Conservation (phyloP, 37 sponge, comb jelly and placozoan genomes). For the Ephydatia muelleri region DNA sequence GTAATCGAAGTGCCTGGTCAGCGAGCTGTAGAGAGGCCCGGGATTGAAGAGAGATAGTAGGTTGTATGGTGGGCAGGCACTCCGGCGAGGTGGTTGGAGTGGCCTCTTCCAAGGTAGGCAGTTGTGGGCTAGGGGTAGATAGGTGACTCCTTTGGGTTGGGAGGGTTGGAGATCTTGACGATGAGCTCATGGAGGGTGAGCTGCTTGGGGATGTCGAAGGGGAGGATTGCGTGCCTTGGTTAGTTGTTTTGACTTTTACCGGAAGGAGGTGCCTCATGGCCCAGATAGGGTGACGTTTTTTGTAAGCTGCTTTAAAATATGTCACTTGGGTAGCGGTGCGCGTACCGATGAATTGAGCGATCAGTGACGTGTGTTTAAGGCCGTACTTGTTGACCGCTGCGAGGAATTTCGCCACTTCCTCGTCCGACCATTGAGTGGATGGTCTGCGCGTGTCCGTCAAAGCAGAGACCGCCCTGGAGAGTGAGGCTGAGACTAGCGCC, state of each 20-base stretch:
- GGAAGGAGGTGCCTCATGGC: conserved; percentile 1
- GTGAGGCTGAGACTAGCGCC: not conserved
- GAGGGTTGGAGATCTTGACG: conserved; percentile 1
- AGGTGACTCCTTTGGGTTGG: not conserved
- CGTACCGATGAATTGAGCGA: conserved; percentile 1
- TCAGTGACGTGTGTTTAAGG: conserved; percentile 1
- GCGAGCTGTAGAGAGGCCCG: conserved; percentile 1
- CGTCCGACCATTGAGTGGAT: conserved; percentile 1
- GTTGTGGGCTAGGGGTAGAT: conserved; percentile 1
- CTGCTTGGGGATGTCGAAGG: conserved; percentile 1
- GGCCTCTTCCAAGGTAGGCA: conserved; percentile 1
- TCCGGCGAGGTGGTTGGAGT: conserved; percentile 1
- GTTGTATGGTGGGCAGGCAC: not conserved
- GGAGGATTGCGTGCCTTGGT: conserved; percentile 1
- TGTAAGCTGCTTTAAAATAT: not conserved
- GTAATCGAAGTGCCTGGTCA: conserved; percentile 1
- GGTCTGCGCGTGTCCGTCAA: conserved; percentile 1
- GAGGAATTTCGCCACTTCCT: conserved; percentile 1
- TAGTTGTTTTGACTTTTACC: conserved; percentile 1
- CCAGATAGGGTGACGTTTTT: conserved; percentile 1
- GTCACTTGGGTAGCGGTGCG: conserved; percentile 1
- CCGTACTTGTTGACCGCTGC: conserved; percentile 1
- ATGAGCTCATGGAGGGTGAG: conserved; percentile 1
- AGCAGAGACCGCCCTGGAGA: conserved; percentile 1
- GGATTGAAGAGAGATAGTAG: conserved; percentile 1